A percentile compares a stretch with the other conserved stretches of the same genome.
Evolutionary conservation across 2,113 vertebrate species (phyloP).

Genomic region (Protobothrops mucrosquamatus): DNA sequence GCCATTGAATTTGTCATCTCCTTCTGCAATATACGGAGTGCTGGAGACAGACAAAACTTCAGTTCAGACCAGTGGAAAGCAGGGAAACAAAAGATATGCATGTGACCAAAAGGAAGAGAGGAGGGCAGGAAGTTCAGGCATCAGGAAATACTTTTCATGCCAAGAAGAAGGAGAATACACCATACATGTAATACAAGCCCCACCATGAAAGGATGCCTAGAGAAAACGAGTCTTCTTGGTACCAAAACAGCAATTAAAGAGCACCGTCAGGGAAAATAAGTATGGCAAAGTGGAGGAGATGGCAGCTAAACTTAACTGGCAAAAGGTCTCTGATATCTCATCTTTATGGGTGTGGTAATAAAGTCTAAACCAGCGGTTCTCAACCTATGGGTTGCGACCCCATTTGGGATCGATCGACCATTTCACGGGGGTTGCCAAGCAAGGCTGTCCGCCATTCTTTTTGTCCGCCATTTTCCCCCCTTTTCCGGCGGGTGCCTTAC

Average conservation of each 20-base stretch:
- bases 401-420: too few species aligned
- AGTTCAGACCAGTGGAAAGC: constrained; percentile 39
- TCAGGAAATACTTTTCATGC: constrained; percentile 18
- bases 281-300: constrained; percentile 33
- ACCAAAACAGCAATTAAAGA: constrained; percentile 37
- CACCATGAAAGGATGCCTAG: background rate
- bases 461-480: too few species aligned
- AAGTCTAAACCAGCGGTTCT: background rate
- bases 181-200: background rate
- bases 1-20: constrained; percentile 61
- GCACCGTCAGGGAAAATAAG: background rate
- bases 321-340: constrained; percentile 30
- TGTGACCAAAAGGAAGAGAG: background rate
- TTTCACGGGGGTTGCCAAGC: too few species aligned
- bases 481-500: too few species aligned
- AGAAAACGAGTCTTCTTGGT: constrained; percentile 22
- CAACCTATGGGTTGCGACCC: too few species aligned
- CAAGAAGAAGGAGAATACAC: constrained; percentile 5
- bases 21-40: constrained; percentile 53
- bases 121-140: constrained; percentile 25
- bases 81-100: constrained; percentile 39
- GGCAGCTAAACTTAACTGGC: constrained; percentile 22
- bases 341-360: constrained; percentile 30
- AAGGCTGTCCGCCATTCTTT: too few species aligned
- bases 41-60: constrained; percentile 46